Base-by-base conservation (phyloP, 1,140 invertebrate species). In the Drosophila serrata region DNA sequence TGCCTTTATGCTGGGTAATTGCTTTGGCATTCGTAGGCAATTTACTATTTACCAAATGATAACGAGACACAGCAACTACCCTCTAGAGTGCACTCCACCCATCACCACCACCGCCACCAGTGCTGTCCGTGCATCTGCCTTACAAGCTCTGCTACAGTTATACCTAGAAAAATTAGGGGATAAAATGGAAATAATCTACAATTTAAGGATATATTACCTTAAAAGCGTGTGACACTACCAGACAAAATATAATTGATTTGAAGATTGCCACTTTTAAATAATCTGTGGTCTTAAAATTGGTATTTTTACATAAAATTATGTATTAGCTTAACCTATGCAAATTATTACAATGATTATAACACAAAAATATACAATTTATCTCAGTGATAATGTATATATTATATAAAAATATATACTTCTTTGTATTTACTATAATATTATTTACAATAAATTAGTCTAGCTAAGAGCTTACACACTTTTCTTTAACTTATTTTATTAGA, bases 1-100 rank as follows among this genome's bases (percentile, higher is more conserved):
- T 87, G 67, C 76, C 81, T 90, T 90, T 88, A 88, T 85, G 77
- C 82, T 79, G 63, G 64, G 79, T 90, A 88, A 88, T 88, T 88
- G 85, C 85, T 75, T 75, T 49, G 68, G 70, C 82, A 88, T 84
- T 88, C 82, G 85, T 88, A 81, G 81, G 85, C 85, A 85, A 88
- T 87, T 88, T 82, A 82, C 69, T 75, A 68, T 86, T 87, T 88
- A 73, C 80, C 72, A 72, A 77, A 79, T 86, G 68, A 85, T 85
- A 85, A 87, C 82, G 74, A 85, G 82, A 75, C 60, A 76, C 53
- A 75, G 74, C 60, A 77, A 69, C 55, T 72, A 58, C 51, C 40
- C 60, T 65, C 73, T 57, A n/a, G 62, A 40, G 70, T 63, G 59
- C 74, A 75, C 72, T 64, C 22, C 58, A 64, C 39, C 35, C 24